phyloP scores from a whole-genome alignment of 1,140 invertebrate species.

The Prorops nasuta region DNA sequence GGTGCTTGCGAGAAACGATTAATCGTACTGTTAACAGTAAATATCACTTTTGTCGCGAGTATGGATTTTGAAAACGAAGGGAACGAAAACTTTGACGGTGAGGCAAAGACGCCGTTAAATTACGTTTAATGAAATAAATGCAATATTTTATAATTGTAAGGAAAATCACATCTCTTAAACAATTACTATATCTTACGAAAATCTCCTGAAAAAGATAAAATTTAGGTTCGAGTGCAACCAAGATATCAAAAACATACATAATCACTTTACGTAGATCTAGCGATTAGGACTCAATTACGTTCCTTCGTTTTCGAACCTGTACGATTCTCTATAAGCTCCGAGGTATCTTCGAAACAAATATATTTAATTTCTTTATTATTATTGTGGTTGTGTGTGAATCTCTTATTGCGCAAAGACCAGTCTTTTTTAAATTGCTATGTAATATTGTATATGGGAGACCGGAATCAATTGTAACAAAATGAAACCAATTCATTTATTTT shows the following conservation, averaged over 20 bases:
- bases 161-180: not conserved
- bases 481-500: too few relatives aligned
- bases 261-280: slow-evolving; percentile 29
- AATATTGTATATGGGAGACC: too few relatives aligned
- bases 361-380: too few relatives aligned
- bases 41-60: not conserved
- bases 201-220: not conserved
- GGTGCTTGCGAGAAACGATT: too few relatives aligned
- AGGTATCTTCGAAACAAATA: slow-evolving; percentile 40
- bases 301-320: too few relatives aligned
- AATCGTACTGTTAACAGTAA: slow-evolving; percentile 21
- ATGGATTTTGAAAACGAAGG: not conserved
- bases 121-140: not conserved
- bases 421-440: slow-evolving; percentile 19
- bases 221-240: slow-evolving; percentile 29
- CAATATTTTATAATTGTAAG: not conserved
- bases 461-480: too few relatives aligned
- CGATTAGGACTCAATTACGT: not conserved
- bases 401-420: slow-evolving; percentile 31
- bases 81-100: not conserved
- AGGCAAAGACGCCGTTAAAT: not conserved
- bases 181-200: not conserved
- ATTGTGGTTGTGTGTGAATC: slow-evolving; percentile 23
- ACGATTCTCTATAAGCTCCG: slow-evolving; percentile 30
- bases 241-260: slow-evolving; percentile 51